Base-by-base conservation (phyloP, 2,888 invertebrate species). In the Chelonus formosanus region DNA sequence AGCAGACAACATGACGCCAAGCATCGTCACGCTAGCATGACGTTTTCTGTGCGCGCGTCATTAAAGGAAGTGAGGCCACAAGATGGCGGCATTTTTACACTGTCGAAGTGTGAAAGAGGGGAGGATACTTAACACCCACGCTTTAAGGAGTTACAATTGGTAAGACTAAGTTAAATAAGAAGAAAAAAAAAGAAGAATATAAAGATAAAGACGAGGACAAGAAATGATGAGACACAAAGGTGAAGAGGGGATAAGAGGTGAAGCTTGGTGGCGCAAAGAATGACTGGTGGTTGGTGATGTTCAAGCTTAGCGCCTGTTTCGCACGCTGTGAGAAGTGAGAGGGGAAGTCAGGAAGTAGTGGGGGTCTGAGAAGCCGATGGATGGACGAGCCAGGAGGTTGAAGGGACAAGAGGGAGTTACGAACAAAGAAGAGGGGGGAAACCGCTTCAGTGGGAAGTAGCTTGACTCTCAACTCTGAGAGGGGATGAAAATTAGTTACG, bases 1-100 rank as follows among this genome's bases (percentile, higher is more conserved):
- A 71, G 78, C 79, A 84, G 83, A 84, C 83, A 83, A 84, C 78
- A 82, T 83, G 83, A 83, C 83, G 82, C 83, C 83, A 81, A 74
- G 75, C 77, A 75, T 76, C 77, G 74, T 79, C 73, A 78, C 72
- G 76, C 78, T 74, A 73, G 70, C 74, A 75, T 81, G 81, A 81
- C 81, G 80, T 81, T 78, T 77, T 74, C 77, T 77, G 77, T 76
- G 75, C 70, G 66, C 79, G 78, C 82, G 81, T 81, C 82, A 82
- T 79, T 80, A 79, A 80, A 81, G 81, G 81, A 82, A 82, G 82
- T 80, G 80, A 79, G 78, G 74, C 76, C 76, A 78, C 82, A 83
- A 83, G 76, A 83, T 83, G 82, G 82, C 80, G 74, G 80, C 75
- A 52, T 71, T 75, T 75, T 78, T 73, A 75, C 71, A 70, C 73